Evolutionary conservation across 1,140 invertebrate species (phyloP).

Genomic region (Drosophila novamexicana): DNA sequence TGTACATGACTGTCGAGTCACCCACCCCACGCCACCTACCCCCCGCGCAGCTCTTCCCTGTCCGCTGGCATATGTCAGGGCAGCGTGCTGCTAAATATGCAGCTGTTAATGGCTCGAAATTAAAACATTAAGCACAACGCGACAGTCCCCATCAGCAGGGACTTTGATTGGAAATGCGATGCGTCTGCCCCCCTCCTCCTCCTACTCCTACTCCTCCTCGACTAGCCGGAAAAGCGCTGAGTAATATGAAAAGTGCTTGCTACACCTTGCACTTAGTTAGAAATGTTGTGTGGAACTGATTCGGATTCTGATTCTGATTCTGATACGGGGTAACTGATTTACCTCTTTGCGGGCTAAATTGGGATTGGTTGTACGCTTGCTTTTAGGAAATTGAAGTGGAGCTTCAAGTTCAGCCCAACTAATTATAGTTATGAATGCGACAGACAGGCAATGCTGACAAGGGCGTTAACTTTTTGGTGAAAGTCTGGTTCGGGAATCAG

Average conservation of each 20-base stretch:
- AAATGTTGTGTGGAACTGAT: slow-evolving; percentile 36
- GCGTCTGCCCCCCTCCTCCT: slow-evolving; percentile 21
- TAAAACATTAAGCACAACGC: slow-evolving; percentile 78
- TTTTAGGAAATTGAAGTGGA: slow-evolving; percentile 56
- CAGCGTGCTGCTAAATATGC: slow-evolving; percentile 63
- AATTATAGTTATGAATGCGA: slow-evolving; percentile 47
- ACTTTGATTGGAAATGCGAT: slow-evolving; percentile 72
- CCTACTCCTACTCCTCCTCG: too few relatives aligned
- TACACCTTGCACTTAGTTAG: slow-evolving; percentile 56
- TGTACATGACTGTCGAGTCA: slow-evolving; percentile 56
- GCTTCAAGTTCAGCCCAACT: slow-evolving; percentile 25
- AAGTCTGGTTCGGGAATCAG: slow-evolving; percentile 51
- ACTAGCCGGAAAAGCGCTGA: slow-evolving; percentile 61
- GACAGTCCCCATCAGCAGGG: slow-evolving; percentile 40
- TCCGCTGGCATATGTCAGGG: slow-evolving; percentile 54
- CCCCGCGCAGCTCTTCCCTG: not conserved
- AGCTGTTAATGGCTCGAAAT: slow-evolving; percentile 78
- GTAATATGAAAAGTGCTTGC: slow-evolving; percentile 71
- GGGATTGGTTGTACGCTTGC: slow-evolving; percentile 24
- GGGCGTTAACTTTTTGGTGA: slow-evolving; percentile 50
- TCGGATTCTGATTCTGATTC: slow-evolving; percentile 1
- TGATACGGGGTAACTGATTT: slow-evolving; percentile 18
- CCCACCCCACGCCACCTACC: not conserved
- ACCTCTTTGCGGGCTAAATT: slow-evolving; percentile 41
- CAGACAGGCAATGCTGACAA: not conserved